phyloP scores from a whole-genome alignment of 2,113 vertebrate genomes.

The Brachypteracias leptosomus region DNA sequence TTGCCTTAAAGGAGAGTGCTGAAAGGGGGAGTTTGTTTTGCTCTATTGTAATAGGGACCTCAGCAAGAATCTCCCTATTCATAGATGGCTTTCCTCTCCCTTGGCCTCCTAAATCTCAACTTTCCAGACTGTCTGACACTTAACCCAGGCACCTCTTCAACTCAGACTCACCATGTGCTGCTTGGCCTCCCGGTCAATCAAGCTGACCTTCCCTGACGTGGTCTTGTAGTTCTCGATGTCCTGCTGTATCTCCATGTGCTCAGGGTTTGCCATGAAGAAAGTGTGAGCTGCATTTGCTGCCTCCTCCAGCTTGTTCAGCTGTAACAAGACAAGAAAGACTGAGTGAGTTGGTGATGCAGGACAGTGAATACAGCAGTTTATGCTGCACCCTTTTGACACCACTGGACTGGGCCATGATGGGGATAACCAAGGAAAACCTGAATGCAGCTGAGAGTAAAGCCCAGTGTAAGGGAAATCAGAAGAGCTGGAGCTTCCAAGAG shows the following conservation, averaged over 20 bases:
- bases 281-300: slow-evolving; percentile 93
- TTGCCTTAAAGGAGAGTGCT: neutral
- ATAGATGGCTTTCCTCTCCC: neutral
- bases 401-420: neutral
- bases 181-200: slow-evolving; percentile 85
- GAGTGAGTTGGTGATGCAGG: neutral
- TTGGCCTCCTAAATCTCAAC: neutral
- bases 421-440: neutral
- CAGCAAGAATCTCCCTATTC: neutral
- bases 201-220: slow-evolving; percentile 70
- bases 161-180: slow-evolving; percentile 84
- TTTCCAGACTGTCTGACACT: neutral
- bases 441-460: neutral
- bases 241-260: slow-evolving; percentile 92
- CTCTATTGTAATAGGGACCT: neutral
- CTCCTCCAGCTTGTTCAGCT: slow-evolving; percentile 89
- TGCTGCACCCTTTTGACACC: neutral
- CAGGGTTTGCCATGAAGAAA: slow-evolving; percentile 95
- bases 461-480: neutral
- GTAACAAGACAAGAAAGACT: neutral
- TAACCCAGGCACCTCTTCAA: neutral
- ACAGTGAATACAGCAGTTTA: neutral
- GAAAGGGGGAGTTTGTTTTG: neutral
- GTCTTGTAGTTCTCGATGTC: slow-evolving; percentile 87
- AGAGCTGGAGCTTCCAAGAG: neutral